Conservation (phyloP, 2,113 vertebrate species). For the Actenoides lindsayi region DNA sequence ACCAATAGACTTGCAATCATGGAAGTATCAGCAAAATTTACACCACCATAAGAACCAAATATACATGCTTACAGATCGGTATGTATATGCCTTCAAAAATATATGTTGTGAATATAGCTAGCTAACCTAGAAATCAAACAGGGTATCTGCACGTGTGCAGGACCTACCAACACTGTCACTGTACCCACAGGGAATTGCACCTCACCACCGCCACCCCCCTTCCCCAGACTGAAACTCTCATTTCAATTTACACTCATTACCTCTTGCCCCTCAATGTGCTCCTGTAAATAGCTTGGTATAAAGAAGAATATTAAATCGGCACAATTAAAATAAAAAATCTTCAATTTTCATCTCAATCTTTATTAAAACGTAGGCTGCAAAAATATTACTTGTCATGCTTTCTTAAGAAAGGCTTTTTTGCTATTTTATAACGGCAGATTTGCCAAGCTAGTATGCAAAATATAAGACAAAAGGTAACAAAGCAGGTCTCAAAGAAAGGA, state of each 20-base stretch:
- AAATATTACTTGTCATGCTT: background rate
- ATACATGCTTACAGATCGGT: background rate
- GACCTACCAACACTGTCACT: background rate
- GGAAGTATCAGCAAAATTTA: background rate
- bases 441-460: background rate
- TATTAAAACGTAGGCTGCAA: background rate
- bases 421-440: background rate
- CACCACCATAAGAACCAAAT: background rate
- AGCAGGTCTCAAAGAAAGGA: slow-evolving; percentile 2
- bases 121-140: background rate
- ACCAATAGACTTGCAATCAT: background rate
- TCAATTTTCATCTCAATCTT: background rate
- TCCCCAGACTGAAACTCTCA: background rate
- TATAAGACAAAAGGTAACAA: background rate
- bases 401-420: background rate
- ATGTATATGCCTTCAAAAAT: background rate
- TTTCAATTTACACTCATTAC: background rate
- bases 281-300: background rate
- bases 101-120: background rate
- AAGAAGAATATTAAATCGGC: background rate
- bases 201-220: too few species aligned
- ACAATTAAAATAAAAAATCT: background rate
- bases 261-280: background rate
- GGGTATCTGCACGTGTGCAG: background rate
- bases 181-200: too few species aligned